Conservation (phyloP, 2,113 vertebrate species). For the Ictalurus punctatus region DNA sequence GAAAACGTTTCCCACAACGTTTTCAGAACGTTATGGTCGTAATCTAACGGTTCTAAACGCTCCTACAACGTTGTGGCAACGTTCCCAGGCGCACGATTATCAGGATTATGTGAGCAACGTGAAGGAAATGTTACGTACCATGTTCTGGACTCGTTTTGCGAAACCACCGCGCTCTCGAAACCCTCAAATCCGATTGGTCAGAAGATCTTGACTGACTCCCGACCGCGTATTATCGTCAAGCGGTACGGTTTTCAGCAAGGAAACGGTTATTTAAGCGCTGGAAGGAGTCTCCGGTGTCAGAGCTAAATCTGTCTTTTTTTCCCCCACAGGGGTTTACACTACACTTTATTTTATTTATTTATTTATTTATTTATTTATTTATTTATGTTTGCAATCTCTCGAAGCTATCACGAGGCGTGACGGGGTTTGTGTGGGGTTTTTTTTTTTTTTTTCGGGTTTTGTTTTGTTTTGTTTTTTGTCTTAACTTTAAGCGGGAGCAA, state of each 20-base stretch:
- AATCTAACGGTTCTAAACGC: background rate
- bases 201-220: background rate
- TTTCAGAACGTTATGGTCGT: background rate
- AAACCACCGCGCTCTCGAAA: background rate
- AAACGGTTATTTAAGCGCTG: background rate
- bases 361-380: too few species aligned
- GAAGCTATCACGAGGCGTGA: too few species aligned
- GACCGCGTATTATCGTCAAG: background rate
- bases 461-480: too few species aligned
- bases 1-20: background rate
- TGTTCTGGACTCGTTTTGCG: background rate
- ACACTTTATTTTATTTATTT: too few species aligned
- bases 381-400: background rate
- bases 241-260: background rate
- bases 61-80: background rate
- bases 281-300: background rate
- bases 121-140: background rate
- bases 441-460: too few species aligned
- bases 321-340: too few species aligned
- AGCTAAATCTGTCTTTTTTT: background rate
- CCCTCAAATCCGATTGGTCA: background rate
- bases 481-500: too few species aligned
- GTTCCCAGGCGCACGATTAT: background rate
- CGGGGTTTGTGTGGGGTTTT: too few species aligned
- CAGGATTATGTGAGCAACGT: background rate